These are phyloP conservation scores for Vimba vimba DNA, from an alignment of 2,113 vertebrate species.

Conservation along the genomic window DNA sequence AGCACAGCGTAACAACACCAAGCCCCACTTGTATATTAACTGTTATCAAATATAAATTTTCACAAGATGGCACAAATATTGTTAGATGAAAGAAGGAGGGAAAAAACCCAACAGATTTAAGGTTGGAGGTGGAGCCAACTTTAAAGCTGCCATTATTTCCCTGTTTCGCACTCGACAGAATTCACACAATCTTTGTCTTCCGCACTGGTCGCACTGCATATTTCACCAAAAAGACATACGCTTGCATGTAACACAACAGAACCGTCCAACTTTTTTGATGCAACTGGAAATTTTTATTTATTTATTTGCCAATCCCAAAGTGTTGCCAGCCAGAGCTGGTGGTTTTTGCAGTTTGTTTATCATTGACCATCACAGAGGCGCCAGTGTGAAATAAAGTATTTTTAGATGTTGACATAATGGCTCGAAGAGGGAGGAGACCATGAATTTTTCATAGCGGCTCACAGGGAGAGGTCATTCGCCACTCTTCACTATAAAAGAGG, in stretches of 20 bases:
- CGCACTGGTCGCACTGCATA: conserved; percentile 44
- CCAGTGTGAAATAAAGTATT: conserved; percentile 49
- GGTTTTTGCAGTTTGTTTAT: conserved; percentile 45
- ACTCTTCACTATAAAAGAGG: conserved; percentile 36
- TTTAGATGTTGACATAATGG: conserved; percentile 57
- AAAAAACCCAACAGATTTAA: conserved; percentile 9
- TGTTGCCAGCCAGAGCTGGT: conserved; percentile 27
- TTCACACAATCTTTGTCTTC: conserved; percentile 58
- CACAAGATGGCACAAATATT: not conserved
- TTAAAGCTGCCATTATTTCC: conserved; percentile 29
- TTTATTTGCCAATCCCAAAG: conserved; percentile 25
- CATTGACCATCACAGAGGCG: conserved; percentile 31
- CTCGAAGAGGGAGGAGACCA: conserved; percentile 51
- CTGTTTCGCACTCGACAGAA: conserved; percentile 57
- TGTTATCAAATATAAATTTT: conserved; percentile 10
- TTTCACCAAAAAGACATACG: conserved; percentile 55
- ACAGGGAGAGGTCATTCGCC: conserved; percentile 54
- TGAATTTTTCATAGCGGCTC: conserved; percentile 61
- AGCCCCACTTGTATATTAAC: conserved; percentile 7
- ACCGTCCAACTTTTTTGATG: conserved; percentile 44
- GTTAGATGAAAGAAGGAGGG: not conserved
- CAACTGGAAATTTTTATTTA: conserved; percentile 7
- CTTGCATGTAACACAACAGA: conserved; percentile 50
- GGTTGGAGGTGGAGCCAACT: conserved; percentile 35
- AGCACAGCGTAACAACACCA: conserved; percentile 1